phyloP scores from a whole-genome alignment of 2,113 vertebrate species.

The Barbus barbus region DNA sequence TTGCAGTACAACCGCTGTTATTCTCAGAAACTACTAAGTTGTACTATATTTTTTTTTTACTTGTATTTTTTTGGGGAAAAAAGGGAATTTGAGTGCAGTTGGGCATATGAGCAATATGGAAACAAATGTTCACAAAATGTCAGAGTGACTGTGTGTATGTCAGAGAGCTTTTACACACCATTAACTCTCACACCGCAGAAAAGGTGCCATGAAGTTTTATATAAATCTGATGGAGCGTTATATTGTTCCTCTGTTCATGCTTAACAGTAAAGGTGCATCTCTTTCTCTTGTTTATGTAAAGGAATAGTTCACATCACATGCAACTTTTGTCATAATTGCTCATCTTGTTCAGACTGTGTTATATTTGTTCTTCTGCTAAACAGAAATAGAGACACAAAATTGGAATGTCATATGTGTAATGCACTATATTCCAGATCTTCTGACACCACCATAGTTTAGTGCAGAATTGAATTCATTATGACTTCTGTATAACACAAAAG shows the following conservation, averaged over 20 bases:
- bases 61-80: neutral
- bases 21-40: neutral
- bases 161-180: constrained; percentile 38
- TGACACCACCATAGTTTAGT: neutral
- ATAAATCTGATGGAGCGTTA: constrained; percentile 1
- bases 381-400: no score
- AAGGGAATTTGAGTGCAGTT: neutral
- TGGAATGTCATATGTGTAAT: no score
- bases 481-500: neutral
- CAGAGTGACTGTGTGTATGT: neutral
- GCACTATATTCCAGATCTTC: no score
- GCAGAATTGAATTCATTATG: neutral
- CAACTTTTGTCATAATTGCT: no score
- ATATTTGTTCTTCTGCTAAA: no score
- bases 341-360: no score
- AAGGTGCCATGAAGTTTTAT: constrained; percentile 16
- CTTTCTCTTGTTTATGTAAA: neutral
- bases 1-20: neutral
- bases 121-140: constrained; percentile 10
- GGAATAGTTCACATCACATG: no score
- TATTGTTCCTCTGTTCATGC: neutral
- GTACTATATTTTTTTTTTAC: neutral
- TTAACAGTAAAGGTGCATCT: neutral
- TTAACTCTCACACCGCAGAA: constrained; percentile 27
- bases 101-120: neutral